Evolutionary conservation across 2,113 vertebrate species (phyloP), one percentile per base, ranked within the genome.

Genomic region (Gavia stellata): DNA sequence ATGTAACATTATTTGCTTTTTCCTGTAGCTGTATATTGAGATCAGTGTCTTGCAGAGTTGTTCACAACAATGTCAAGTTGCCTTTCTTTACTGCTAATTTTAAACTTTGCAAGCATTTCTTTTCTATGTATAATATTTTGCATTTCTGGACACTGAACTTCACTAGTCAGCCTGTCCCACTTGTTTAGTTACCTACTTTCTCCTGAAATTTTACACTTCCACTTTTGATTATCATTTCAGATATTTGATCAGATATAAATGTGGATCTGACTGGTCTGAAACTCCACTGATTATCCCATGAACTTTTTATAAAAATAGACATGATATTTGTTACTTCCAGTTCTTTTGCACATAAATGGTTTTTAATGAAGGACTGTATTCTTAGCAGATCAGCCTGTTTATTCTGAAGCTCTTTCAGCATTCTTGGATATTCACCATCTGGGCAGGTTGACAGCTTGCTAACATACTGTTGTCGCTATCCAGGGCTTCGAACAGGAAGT

Each of bases 381-480:
- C 94, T 95, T 88, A 95, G 84, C 74, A 95, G 89, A 94, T 94
- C 81, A 85, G 89, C 73, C 62, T 91, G 91, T 97, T 97, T 94
- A 92, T 95, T 95, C 95, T 91, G 88, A 96, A 94, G 84, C 78
- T 95, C 87, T 92, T 96, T 97, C 91, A 97, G 95, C 81, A 73
- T 91, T 97, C 90, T 96, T 96, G 97, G 94, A 95, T 93, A 77
- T 86, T 85, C 91, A 95, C 92, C 96, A 95, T 97, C 91, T 95
- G 92, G 96, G 96, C 96, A 95, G 93, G 97, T 94, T 96, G 94
- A 95, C 96, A 97, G 77, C 56, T 96, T 91, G 70, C 74, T 95
- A 97, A 95, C 86, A 94, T 81, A 92, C 94, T 96, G 92, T 86
- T 92, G 95, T 94, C 14, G 2, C 73, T 93, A 96, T 91, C 95